Conservation (phyloP, 2,113 vertebrate species). For the Mobula birostris region DNA sequence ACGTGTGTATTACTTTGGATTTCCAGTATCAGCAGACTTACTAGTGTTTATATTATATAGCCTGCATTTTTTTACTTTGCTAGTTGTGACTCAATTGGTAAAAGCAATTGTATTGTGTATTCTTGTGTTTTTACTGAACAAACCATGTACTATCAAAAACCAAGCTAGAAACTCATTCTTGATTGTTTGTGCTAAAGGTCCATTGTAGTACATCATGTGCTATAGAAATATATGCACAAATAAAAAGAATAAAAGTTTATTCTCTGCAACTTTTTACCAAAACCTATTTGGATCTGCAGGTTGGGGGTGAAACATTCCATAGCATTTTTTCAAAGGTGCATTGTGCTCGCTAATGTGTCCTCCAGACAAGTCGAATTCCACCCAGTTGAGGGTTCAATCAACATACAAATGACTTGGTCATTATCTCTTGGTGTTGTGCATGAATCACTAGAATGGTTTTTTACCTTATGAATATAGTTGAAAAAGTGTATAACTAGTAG, state of each 20-base stretch:
- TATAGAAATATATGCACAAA: too few species aligned
- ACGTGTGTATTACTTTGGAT: too few species aligned
- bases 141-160: background rate
- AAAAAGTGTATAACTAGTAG: background rate
- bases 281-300: background rate
- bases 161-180: too few species aligned
- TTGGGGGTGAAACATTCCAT: background rate
- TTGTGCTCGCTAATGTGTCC: background rate
- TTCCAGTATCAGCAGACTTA: too few species aligned
- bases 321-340: background rate
- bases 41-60: too few species aligned
- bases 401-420: background rate
- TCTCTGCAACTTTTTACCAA: background rate
- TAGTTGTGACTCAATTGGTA: background rate
- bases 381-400: too few species aligned
- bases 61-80: background rate
- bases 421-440: background rate
- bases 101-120: too few species aligned
- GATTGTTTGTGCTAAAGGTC: too few species aligned
- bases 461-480: background rate
- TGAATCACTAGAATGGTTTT: background rate
- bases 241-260: too few species aligned
- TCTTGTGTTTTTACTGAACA: background rate
- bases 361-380: background rate
- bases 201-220: too few species aligned